Percentiles rank a stretch among this genome's conserved stretches.
phyloP scores from a whole-genome alignment of 2,113 vertebrate species.

The Archilochus colubris region DNA sequence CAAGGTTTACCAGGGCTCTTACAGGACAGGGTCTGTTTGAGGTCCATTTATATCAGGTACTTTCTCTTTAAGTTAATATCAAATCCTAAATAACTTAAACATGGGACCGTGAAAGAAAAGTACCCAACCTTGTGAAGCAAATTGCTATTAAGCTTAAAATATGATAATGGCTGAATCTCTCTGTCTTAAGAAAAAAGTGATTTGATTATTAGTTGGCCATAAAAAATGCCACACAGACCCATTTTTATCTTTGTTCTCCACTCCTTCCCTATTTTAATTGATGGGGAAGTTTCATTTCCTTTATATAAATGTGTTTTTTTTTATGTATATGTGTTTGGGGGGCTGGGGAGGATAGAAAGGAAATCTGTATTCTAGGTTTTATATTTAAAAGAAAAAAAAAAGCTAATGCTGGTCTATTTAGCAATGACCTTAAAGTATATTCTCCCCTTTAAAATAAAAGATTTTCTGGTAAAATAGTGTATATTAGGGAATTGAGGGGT shows the following conservation, averaged over 20 bases:
- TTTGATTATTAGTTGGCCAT: neutral
- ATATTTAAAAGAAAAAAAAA: conserved; percentile 17
- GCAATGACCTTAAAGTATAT: neutral
- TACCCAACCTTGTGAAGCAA: neutral
- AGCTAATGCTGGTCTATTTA: neutral
- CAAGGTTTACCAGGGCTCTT: conserved; percentile 14
- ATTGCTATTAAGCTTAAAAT: neutral
- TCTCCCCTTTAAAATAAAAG: neutral
- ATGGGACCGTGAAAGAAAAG: neutral
- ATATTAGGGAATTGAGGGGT: neutral
- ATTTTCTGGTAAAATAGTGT: neutral
- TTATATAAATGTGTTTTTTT: conserved; percentile 61
- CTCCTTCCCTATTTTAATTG: conserved; percentile 18
- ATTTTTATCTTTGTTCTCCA: neutral
- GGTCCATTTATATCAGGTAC: neutral
- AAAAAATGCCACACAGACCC: neutral
- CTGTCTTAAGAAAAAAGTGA: neutral
- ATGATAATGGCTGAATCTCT: neutral
- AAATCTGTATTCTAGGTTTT: conserved; percentile 38
- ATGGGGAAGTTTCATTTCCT: conserved; percentile 67
- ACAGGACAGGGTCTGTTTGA: neutral
- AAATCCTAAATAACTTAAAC: conserved; percentile 39
- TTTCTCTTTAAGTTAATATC: conserved; percentile 52
- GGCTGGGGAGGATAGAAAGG: neutral
- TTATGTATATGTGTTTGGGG: conserved; percentile 28